Conservation (phyloP, 2,113 vertebrate species). For the Corynorhinus townsendii region DNA sequence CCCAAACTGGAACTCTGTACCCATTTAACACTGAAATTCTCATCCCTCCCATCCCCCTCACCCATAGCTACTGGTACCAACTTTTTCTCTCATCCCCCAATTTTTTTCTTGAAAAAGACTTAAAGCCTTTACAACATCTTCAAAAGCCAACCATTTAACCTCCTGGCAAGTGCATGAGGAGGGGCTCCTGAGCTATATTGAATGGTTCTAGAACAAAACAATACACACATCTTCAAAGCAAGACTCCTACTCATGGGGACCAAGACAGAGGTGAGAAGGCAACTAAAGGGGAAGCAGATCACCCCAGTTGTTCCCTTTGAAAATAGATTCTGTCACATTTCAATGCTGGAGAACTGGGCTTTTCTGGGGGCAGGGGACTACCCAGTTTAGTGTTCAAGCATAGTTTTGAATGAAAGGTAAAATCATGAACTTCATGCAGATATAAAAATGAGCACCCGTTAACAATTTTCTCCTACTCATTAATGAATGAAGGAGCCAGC, state of each 20-base stretch:
- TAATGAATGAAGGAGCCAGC: not conserved
- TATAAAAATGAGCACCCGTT: not conserved
- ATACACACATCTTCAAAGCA: not conserved
- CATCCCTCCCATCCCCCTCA: not conserved
- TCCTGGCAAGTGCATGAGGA: not conserved
- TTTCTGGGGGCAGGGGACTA: not conserved
- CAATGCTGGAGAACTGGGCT: not conserved
- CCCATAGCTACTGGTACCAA: not conserved
- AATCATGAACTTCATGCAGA: not conserved
- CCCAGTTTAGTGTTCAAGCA: not conserved
- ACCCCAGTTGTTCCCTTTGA: not conserved
- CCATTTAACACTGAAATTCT: not conserved
- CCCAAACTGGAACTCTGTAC: not conserved
- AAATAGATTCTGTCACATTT: not conserved
- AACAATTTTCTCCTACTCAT: not conserved
- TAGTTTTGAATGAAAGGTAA: not conserved
- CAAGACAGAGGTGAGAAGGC: not conserved
- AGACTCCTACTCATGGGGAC: not conserved
- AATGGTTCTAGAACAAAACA: not conserved
- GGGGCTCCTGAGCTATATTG: not conserved
- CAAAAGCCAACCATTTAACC: not conserved
- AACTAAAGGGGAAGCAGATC: not conserved
- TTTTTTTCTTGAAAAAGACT: conserved; percentile 1
- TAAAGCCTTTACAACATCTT: not conserved
- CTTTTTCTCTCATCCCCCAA: not conserved